Base-by-base conservation (phyloP, 2,888 invertebrate genomes). In the Drosophila prostipennis region DNA sequence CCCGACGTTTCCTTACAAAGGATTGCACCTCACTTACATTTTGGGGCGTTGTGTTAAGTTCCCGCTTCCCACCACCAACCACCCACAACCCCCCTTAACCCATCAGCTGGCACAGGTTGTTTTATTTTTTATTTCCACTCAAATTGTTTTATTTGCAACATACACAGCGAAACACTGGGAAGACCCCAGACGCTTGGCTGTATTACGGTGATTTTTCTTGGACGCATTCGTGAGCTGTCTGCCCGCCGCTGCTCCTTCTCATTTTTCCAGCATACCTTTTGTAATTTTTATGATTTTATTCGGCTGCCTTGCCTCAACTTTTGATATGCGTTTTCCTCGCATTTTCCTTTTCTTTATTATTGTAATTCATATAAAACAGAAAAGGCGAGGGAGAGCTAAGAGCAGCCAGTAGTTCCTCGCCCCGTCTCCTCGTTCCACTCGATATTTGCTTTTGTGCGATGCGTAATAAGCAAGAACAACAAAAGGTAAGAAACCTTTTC, bases 181-280 rank as follows among this genome's bases (percentile, higher is more conserved):
- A 52, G 70, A 49, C 71, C 68, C 73, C 78, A 67, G 64, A 70
- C 75, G 72, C 63, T 77, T 57, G 78, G 71, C 80, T 86, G 89
- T 87, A 89, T 87, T 89, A 88, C 77, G 74, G 89, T 79, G 89
- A 89, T 87, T 89, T 87, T 88, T 87, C 87, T 88, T 87, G 77
- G 80, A 76, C 85, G 77, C 87, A 80, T 87, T 80, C 68, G 74
- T 76, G 74, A 72, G 79, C 72, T 81, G 87, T 87, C 87, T 57
- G 49, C 52, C 14, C n/a, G 13, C 11, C 13, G 6, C 34, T 23
- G 10, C 53, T 10, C 8, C 34, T 11, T 45, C 5, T 29, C 54
- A 34, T 74, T 80, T 80, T 76, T 76, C 79, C 68, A 72, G 83
- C 71, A 67, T 76, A 81, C 82, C 85, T 87, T 85, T 79, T 89